Base-by-base conservation (phyloP, 2,888 invertebrate genomes). In the Colostygia pectinataria region DNA sequence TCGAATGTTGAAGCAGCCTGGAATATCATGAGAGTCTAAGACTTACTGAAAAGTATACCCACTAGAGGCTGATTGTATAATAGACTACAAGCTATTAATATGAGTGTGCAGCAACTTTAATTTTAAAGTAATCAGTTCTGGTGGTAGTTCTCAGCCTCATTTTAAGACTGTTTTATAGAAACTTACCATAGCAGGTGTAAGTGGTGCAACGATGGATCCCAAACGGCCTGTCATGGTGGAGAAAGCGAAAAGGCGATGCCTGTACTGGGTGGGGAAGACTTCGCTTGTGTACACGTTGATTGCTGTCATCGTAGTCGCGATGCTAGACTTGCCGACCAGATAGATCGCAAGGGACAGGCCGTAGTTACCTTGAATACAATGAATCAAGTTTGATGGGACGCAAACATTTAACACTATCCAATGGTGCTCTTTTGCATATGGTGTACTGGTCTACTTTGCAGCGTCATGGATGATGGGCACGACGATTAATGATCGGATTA, bases 181-280 rank as follows among this genome's bases (percentile, higher is more conserved):
- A 74, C 83, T 81, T 73, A 92, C 92, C 71, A 94, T 68, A 37
- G 94, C 82, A 9, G 92, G 92, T 2, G 93, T 92, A 59, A 93
- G 93, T 0, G 94, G 94, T 0, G 94, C 93, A 24, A 92, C 65
- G 75, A 94, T 93, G 1, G 93, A 92, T 0, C 94, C 94, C 34
- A 94, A 77, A 20, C 93, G 83, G 8, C 94, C 94, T 55, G 93
- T 83, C 93, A 93, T 93, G 6, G 93, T 93, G 61, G 93, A 93
- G 53, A 92, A 86, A 0, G 92, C 92, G 41, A 94, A 85, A 53
- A 93, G 75, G 31, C 91, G 92, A 68, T 94, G 93, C 0, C 94
- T 82, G 33, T 92, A 80, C 63, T 90, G 88, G 14, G 94, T 94
- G 4, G 94, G 94, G 69, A 93, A 94, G 68, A 94, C 78, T 78